Evolutionary conservation across 2,113 vertebrate species (phyloP), one percentile per base, ranked within the genome.

Genomic region (Hippocampus abdominalis): DNA sequence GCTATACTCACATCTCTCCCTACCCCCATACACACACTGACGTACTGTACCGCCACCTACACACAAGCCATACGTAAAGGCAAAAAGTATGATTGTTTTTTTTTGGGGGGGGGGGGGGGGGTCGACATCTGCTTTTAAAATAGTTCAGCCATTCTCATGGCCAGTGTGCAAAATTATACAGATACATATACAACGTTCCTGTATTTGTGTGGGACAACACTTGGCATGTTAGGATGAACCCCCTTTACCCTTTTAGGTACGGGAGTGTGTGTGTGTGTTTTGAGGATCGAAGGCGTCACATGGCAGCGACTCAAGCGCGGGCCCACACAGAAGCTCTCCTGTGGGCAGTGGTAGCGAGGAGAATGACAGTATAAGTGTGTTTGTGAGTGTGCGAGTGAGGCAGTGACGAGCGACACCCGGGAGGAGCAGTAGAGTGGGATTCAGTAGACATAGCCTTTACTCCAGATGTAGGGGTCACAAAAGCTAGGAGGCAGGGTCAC

Each of bases 251-350:
- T 36, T 6, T 36, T 36, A 36, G 32, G 5, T 36, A 36, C 6
- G 64, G 23, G 69, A 68, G 68, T 67, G 48, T 54, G 70, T 64
- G 62, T 60, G 62, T 67, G 74, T 64, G 63, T 51, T 57, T 64
- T 72, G 70, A 21, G 74, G 73, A 81, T 82, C 81, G 81, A 80
- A 83, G 82, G 79, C 88, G 87, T 83, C 83, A 88, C 82, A 90
- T 88, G 87, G 90, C 85, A 89, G 66, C 54, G 86, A 81, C 81
- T 88, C 85, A 88, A 90, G 83, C 82, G 87, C 82, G 72, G 83
- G 80, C 90, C 89, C 86, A 90, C 83, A 78, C 89, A 88, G 76
- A 85, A 82, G 77, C 80, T 86, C 83, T 82, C 79, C 81, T 88
- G 72, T 82, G 85, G 87, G 86, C 75, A 75, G 86, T 85, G 78